Conservation (phyloP, 2,113 vertebrate species). For the Gnathonemus longibarbis region DNA sequence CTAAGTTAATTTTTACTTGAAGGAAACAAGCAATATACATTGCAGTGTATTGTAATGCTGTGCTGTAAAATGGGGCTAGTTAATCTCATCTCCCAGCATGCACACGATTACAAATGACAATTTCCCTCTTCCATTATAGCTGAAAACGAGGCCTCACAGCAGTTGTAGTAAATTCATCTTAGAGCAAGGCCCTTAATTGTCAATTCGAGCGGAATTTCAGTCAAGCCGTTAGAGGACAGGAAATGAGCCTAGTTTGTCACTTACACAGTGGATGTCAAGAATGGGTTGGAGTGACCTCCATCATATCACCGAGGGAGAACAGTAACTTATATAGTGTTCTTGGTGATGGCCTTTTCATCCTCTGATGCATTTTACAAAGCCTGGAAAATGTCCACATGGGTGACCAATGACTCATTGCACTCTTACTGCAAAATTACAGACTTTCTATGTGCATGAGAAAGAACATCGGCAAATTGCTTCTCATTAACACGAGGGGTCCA, state of each 20-base stretch:
- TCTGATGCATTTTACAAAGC: not conserved
- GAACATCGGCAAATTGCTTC: not conserved
- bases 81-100: not conserved
- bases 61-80: not conserved
- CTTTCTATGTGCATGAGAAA: not conserved
- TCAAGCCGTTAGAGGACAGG: not conserved
- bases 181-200: not conserved
- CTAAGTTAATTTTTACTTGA: not conserved
- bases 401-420: not conserved
- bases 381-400: not conserved
- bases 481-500: not conserved
- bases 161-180: not conserved
- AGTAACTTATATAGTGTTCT: not conserved
- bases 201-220: not conserved
- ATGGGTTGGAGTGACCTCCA: not conserved
- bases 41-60: not conserved
- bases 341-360: not conserved
- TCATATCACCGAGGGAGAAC: not conserved
- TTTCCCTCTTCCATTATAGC: slow-evolving; percentile 6
- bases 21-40: not conserved
- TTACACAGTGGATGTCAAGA: not conserved
- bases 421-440: not conserved
- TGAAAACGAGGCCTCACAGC: not conserved
- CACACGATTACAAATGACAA: not conserved
- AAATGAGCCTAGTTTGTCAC: not conserved